Conservation (phyloP, 2,113 vertebrate genomes). For the Elgaria multicarinata region DNA sequence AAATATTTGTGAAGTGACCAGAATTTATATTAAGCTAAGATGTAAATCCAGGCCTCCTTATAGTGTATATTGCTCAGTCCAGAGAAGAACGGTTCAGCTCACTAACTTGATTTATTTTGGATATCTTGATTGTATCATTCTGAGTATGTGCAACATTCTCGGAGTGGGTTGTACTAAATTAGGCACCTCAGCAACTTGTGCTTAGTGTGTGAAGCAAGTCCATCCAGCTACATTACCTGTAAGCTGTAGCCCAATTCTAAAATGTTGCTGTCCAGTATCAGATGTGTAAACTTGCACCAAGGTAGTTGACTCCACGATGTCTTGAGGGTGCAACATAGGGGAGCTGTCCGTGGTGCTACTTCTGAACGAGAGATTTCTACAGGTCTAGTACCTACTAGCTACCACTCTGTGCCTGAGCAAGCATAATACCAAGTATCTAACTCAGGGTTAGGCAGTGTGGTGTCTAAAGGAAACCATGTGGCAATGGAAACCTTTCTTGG, state of each 20-base stretch:
- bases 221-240: background rate
- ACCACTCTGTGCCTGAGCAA: background rate
- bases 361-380: background rate
- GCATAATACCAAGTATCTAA: background rate
- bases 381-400: background rate
- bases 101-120: background rate
- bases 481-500: no score
- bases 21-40: constrained; percentile 34
- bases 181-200: background rate
- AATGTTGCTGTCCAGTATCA: background rate
- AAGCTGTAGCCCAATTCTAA: background rate
- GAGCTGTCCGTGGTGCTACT: background rate
- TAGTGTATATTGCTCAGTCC: constrained; percentile 17
- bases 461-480: no score
- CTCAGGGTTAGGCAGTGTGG: no score
- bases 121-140: background rate
- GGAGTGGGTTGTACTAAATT: background rate
- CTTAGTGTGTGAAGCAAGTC: background rate
- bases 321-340: background rate
- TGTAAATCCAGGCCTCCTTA: constrained; percentile 59
- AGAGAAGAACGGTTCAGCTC: background rate
- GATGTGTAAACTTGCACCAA: background rate
- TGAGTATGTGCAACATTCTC: background rate
- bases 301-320: background rate
- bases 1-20: constrained; percentile 50